Conservation (phyloP, 2,888 invertebrate species). For the Branchipolynoe longqiensis region DNA sequence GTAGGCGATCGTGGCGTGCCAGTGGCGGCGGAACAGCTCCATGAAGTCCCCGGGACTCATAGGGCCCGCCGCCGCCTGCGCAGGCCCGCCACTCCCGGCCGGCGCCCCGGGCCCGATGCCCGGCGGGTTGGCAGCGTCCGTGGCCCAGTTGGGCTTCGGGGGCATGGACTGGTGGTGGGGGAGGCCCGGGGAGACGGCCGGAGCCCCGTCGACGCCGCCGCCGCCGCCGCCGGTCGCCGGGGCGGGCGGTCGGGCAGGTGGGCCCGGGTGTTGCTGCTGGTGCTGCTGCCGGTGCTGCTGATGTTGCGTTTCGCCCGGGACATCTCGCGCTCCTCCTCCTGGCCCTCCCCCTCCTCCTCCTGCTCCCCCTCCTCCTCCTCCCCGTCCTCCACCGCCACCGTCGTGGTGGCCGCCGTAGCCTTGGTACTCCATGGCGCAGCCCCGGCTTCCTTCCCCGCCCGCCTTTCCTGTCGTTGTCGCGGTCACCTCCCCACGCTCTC, state of each 20-base stretch:
- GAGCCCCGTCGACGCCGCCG: neutral
- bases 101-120: neutral
- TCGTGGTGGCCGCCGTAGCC: neutral
- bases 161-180: slow-evolving; percentile 22
- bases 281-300: neutral
- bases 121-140: neutral
- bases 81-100: neutral
- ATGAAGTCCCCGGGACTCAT: slow-evolving; percentile 74
- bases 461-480: no score
- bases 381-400: neutral
- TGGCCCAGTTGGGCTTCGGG: slow-evolving; percentile 36
- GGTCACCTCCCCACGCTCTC: slow-evolving; percentile 7
- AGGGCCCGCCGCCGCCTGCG: neutral
- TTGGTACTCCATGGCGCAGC: slow-evolving; percentile 22
- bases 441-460: neutral
- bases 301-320: neutral
- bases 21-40: slow-evolving; percentile 80
- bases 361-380: slow-evolving; percentile 13
- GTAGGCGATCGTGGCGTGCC: slow-evolving; percentile 81
- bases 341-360: neutral
- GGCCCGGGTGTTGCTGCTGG: neutral
- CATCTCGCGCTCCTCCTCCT: no score
- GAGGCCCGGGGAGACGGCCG: neutral
- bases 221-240: neutral
- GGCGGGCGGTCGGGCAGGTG: slow-evolving; percentile 22